These are phyloP conservation scores for Rhyzopertha dominica DNA, from an alignment of 1,140 invertebrate genomes.

Conservation along the genomic window DNA sequence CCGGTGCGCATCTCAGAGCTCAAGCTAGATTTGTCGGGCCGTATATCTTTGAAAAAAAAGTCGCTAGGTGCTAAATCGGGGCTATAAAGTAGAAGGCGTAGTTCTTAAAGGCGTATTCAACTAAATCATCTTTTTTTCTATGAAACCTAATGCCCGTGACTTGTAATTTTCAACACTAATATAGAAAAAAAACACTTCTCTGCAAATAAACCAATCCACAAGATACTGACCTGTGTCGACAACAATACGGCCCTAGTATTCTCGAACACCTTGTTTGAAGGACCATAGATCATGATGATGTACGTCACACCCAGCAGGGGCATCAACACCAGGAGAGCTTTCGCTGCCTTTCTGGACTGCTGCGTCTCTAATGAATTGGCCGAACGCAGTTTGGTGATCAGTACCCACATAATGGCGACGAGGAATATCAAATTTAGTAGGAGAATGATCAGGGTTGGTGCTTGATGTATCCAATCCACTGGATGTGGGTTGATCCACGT, in stretches of 20 bases:
- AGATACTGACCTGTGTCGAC: slow-evolving; percentile 66
- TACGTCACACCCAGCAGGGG: slow-evolving; percentile 85
- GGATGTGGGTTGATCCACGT: slow-evolving; percentile 65
- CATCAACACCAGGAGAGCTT: slow-evolving; percentile 79
- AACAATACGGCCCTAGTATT: slow-evolving; percentile 65
- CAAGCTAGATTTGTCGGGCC: too few species aligned
- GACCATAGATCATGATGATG: slow-evolving; percentile 69
- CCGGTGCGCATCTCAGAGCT: too few species aligned
- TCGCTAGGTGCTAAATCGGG: too few species aligned
- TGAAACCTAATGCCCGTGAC: too few species aligned
- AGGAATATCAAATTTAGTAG: slow-evolving; percentile 81
- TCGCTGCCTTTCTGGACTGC: slow-evolving; percentile 81
- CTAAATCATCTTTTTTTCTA: too few species aligned
- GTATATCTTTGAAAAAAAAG: too few species aligned
- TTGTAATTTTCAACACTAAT: too few species aligned
- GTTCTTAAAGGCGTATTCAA: too few species aligned
- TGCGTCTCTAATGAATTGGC: slow-evolving; percentile 72
- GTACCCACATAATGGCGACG: slow-evolving; percentile 86
- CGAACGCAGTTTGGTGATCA: slow-evolving; percentile 85
- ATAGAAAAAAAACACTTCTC: too few species aligned
- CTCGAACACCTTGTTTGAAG: slow-evolving; percentile 61
- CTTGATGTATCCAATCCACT: slow-evolving; percentile 75
- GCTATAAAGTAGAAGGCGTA: too few species aligned
- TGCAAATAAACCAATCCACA: too few species aligned
- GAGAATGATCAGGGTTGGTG: slow-evolving; percentile 63